Conservation (phyloP, 2,888 invertebrate genomes). For the Lycia hirtaria region DNA sequence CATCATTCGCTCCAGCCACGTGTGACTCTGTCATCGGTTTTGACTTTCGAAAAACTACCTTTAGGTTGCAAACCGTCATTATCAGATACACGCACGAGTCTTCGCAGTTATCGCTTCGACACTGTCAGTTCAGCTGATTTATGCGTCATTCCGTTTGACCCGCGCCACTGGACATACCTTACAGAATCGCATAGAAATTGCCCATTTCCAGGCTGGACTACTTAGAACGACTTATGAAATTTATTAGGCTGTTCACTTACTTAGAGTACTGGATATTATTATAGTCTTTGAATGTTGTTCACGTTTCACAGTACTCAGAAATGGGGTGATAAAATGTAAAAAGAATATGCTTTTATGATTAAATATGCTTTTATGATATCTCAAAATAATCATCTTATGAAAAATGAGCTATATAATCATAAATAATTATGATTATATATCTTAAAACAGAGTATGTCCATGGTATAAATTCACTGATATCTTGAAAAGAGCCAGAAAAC, state of each 20-base stretch:
- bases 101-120: conserved; percentile 67
- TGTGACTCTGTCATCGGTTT: no score
- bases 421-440: no score
- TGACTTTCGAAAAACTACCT: conserved; percentile 27
- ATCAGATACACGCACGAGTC: conserved; percentile 68
- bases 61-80: conserved; percentile 62
- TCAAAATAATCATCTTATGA: no score
- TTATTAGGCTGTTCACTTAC: conserved; percentile 47
- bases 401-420: no score
- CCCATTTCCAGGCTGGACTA: conserved; percentile 51
- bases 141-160: conserved; percentile 64
- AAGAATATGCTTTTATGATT: no score
- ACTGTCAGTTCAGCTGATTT: conserved; percentile 69
- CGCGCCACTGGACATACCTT: conserved; percentile 51
- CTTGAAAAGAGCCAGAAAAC: no score
- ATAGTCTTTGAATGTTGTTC: neutral
- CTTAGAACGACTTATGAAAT: conserved; percentile 52
- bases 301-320: no score
- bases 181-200: conserved; percentile 58
- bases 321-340: no score
- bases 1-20: no score
- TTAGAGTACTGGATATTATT: conserved; percentile 44
- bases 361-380: no score
- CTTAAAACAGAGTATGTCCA: no score
- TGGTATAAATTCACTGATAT: no score